A percentile compares a stretch with the other conserved stretches of the same genome.
These are phyloP conservation scores for Chascanopsetta lugubris DNA, from an alignment of 2,113 vertebrate genomes.

Conservation along the genomic window DNA sequence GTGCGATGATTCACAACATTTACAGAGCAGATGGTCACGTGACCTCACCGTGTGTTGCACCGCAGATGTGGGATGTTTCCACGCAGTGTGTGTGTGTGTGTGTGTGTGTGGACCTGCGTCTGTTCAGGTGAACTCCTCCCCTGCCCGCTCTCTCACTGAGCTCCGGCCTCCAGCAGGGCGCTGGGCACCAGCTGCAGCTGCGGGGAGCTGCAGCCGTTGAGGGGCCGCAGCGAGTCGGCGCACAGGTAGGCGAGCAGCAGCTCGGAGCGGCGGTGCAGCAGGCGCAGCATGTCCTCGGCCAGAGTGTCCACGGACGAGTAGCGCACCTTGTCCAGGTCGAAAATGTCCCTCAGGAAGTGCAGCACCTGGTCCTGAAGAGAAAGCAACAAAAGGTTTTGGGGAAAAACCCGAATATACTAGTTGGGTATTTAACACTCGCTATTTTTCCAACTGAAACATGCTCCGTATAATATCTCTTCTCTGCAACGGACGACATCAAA, in stretches of 20 bases:
- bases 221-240: slow-evolving; percentile 73
- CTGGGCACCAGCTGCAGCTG: slow-evolving; percentile 65
- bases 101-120: too few relatives aligned
- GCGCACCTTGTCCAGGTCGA: slow-evolving; percentile 95
- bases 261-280: slow-evolving; percentile 87
- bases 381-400: too few relatives aligned
- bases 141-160: slow-evolving; percentile 68
- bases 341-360: slow-evolving; percentile 95
- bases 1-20: neutral
- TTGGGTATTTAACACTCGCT: too few relatives aligned
- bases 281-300: slow-evolving; percentile 88
- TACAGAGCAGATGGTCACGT: neutral
- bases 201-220: slow-evolving; percentile 60
- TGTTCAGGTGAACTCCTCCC: too few relatives aligned
- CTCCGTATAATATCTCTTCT: too few relatives aligned
- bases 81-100: too few relatives aligned
- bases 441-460: too few relatives aligned
- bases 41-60: neutral
- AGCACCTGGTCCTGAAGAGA: slow-evolving; percentile 89
- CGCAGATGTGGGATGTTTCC: neutral
- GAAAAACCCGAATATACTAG: too few relatives aligned
- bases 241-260: slow-evolving; percentile 86
- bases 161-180: slow-evolving; percentile 78
- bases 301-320: slow-evolving; percentile 88
- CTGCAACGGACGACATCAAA: too few relatives aligned